These are phyloP conservation scores for Hirtodrosophila cameraria DNA, from an alignment of 2,888 invertebrate species.

Conservation along the genomic window DNA sequence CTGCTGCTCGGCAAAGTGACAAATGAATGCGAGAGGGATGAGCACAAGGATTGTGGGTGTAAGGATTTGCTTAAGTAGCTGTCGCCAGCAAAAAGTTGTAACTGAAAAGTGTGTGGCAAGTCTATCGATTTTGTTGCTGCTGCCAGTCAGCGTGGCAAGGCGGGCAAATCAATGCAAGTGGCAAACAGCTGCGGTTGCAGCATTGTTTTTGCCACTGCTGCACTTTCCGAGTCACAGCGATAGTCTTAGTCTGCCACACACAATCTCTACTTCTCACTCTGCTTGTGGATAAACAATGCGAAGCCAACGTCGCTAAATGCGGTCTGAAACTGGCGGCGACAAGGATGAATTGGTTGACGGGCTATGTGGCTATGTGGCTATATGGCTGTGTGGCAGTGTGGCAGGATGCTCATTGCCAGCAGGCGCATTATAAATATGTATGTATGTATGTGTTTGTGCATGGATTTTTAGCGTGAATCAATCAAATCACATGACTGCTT, in stretches of 20 bases:
- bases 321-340: slow-evolving; percentile 45
- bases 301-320: slow-evolving; percentile 51
- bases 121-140: slow-evolving; percentile 43
- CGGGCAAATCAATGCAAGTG: slow-evolving; percentile 68
- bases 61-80: slow-evolving; percentile 61
- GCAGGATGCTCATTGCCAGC: slow-evolving; percentile 38
- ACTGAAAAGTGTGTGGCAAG: slow-evolving; percentile 29
- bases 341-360: slow-evolving; percentile 53
- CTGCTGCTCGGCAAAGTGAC: slow-evolving; percentile 53
- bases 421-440: slow-evolving; percentile 37
- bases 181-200: slow-evolving; percentile 67
- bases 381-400: slow-evolving; percentile 13
- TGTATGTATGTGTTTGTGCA: slow-evolving; percentile 9
- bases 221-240: slow-evolving; percentile 8
- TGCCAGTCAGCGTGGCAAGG: slow-evolving; percentile 16
- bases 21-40: slow-evolving; percentile 65
- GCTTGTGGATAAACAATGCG: slow-evolving; percentile 56
- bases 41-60: too few species aligned
- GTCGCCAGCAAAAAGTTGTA: slow-evolving; percentile 41
- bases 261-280: slow-evolving; percentile 1
- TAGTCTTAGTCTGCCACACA: slow-evolving; percentile 13
- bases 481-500: slow-evolving; percentile 79
- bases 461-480: slow-evolving; percentile 76
- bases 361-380: too few species aligned
- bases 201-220: slow-evolving; percentile 54